Evolutionary conservation across 2,797 vertebrate genomes (phyloP).

Genomic region (Bovichtus diacanthus): DNA sequence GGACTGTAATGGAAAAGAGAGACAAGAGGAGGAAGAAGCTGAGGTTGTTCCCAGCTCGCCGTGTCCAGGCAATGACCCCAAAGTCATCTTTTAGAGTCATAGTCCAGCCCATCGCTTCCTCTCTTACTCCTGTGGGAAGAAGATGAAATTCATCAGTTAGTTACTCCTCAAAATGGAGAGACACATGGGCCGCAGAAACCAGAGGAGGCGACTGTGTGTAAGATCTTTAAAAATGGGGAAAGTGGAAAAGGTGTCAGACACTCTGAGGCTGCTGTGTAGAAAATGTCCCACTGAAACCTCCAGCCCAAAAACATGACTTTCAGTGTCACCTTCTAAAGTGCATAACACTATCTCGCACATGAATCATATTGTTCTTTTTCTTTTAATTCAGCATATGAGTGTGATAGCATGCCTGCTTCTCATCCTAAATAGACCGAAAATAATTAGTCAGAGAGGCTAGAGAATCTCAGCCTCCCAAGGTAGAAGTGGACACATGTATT

Average conservation of each 20-base stretch:
- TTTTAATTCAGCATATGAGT: slow-evolving; percentile 10
- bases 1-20: slow-evolving; percentile 84
- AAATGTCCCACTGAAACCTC: slow-evolving; percentile 25
- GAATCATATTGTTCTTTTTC: neutral
- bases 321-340: slow-evolving; percentile 39
- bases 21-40: slow-evolving; percentile 82
- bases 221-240: slow-evolving; percentile 16
- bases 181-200: slow-evolving; percentile 16
- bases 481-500: slow-evolving; percentile 57
- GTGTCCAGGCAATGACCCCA: slow-evolving; percentile 85
- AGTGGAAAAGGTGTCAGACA: slow-evolving; percentile 20
- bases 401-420: slow-evolving; percentile 15
- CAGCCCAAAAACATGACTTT: slow-evolving; percentile 41
- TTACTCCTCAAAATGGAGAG: slow-evolving; percentile 37
- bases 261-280: neutral
- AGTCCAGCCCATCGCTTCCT: slow-evolving; percentile 90
- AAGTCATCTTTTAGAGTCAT: slow-evolving; percentile 92
- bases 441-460: slow-evolving; percentile 57
- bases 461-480: slow-evolving; percentile 40
- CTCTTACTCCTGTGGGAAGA: slow-evolving; percentile 87
- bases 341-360: slow-evolving; percentile 12
- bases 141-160: slow-evolving; percentile 61
- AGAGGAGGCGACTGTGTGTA: slow-evolving; percentile 4
- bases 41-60: slow-evolving; percentile 83
- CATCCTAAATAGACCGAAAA: slow-evolving; percentile 48